These are phyloP conservation scores for Otolemur crassicaudatus DNA, from an alignment of 2,797 vertebrate species.

Conservation along the genomic window DNA sequence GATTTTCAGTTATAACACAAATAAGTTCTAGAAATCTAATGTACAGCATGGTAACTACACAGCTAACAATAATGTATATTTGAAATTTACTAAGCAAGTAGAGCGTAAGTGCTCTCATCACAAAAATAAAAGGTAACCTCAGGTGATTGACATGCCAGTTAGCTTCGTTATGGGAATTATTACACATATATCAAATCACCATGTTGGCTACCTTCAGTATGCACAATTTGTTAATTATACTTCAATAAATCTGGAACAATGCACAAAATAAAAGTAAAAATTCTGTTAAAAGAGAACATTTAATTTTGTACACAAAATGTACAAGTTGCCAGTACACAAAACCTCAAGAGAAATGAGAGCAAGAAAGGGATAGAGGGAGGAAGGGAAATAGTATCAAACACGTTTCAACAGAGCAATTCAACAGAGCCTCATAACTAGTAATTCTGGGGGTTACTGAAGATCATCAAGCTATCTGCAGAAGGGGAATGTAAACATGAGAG, in stretches of 20 bases:
- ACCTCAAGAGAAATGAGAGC: not conserved
- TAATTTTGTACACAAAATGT: not conserved
- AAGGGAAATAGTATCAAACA: not conserved
- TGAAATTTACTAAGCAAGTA: not conserved
- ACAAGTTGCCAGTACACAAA: not conserved
- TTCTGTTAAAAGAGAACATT: constrained; percentile 2
- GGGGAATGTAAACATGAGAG: not conserved
- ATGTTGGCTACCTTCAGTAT: not conserved
- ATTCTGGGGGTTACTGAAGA: not conserved
- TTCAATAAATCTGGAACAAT: not conserved
- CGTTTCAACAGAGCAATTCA: not conserved
- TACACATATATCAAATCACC: not conserved
- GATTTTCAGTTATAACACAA: not conserved
- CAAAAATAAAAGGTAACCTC: not conserved
- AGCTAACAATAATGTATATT: not conserved
- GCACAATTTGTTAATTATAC: not conserved
- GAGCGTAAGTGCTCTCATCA: not conserved
- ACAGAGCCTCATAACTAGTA: not conserved
- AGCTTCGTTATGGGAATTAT: not conserved
- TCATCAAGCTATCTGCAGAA: not conserved
- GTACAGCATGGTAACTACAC: not conserved
- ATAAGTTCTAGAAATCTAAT: not conserved
- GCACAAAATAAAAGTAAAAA: not conserved
- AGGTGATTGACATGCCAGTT: not conserved
- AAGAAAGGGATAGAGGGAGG: too few relatives aligned